Percentiles rank a stretch among this genome's conserved stretches.
Evolutionary conservation across 1,140 invertebrate genomes (phyloP).

Genomic region (Lepidurus packardi): DNA sequence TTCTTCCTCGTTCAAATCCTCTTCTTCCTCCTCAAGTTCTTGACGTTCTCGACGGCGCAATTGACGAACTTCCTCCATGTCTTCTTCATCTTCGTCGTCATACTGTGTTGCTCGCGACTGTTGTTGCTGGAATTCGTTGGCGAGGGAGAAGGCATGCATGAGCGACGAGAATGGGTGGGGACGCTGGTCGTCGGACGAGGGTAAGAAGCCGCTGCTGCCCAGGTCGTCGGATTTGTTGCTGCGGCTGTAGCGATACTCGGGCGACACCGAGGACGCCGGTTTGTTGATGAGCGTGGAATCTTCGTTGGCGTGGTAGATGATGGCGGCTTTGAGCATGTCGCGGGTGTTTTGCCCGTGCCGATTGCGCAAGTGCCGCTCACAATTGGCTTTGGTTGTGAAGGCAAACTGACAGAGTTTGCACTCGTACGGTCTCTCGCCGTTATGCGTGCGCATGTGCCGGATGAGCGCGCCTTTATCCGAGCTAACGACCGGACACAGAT

Average conservation of each 20-base stretch:
- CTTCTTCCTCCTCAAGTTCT: slow-evolving; percentile 33
- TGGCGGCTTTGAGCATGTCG: slow-evolving; percentile 76
- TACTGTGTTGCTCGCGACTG: background rate
- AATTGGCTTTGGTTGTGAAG: slow-evolving; percentile 91
- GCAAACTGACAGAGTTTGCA: slow-evolving; percentile 89
- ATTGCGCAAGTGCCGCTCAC: slow-evolving; percentile 82
- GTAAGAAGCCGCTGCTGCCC: no score
- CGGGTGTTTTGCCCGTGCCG: slow-evolving; percentile 75
- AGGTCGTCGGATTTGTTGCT: background rate
- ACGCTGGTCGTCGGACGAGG: background rate
- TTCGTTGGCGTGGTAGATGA: slow-evolving; percentile 78
- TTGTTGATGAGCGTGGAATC: slow-evolving; percentile 49
- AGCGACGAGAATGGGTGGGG: background rate
- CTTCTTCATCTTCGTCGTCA: slow-evolving; percentile 26
- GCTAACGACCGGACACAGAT: slow-evolving; percentile 83
- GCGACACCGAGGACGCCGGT: background rate
- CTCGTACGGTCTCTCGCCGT: slow-evolving; percentile 89
- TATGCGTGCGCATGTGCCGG: slow-evolving; percentile 85
- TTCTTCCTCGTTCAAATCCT: slow-evolving; percentile 32
- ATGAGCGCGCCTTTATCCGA: slow-evolving; percentile 83
- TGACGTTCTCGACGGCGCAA: slow-evolving; percentile 36
- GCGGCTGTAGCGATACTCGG: slow-evolving; percentile 30
- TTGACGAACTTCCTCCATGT: slow-evolving; percentile 25
- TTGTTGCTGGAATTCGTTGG: slow-evolving; percentile 29
- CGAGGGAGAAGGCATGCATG: background rate